Conservation (phyloP, 2,888 invertebrate genomes). For the Mamestra brassicae region DNA sequence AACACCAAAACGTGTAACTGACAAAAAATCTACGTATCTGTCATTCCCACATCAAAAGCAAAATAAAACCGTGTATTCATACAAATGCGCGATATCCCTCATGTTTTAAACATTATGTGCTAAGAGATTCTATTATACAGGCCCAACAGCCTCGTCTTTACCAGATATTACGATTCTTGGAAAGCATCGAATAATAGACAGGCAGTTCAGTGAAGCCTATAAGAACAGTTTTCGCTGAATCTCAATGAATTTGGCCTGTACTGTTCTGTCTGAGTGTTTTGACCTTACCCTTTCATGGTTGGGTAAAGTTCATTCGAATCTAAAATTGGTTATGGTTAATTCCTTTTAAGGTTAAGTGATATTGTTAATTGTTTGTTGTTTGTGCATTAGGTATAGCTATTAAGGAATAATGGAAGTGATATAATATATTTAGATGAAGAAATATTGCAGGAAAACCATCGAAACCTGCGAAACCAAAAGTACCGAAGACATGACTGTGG, state of each 20-base stretch:
- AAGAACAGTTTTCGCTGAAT: slow-evolving; percentile 56
- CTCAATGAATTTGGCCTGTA: slow-evolving; percentile 39
- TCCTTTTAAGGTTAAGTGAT: slow-evolving; percentile 34
- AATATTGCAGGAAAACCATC: too few species aligned
- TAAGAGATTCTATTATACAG: slow-evolving; percentile 43
- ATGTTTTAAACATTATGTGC: slow-evolving; percentile 57
- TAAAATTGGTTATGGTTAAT: slow-evolving; percentile 34
- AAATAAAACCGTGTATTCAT: slow-evolving; percentile 38
- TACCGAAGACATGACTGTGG: too few species aligned
- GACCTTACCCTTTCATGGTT: slow-evolving; percentile 48
- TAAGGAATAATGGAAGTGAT: not conserved
- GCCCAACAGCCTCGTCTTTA: slow-evolving; percentile 13
- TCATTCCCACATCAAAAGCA: slow-evolving; percentile 45
- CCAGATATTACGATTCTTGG: slow-evolving; percentile 45
- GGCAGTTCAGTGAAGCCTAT: slow-evolving; percentile 40
- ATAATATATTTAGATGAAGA: too few species aligned
- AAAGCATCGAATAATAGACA: slow-evolving; percentile 46
- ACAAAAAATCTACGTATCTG: slow-evolving; percentile 24
- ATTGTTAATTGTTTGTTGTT: slow-evolving; percentile 25
- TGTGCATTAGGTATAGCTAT: not conserved
- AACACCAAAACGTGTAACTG: slow-evolving; percentile 2
- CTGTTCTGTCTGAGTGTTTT: slow-evolving; percentile 1
- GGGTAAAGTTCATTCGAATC: slow-evolving; percentile 39
- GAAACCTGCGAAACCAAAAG: too few species aligned
- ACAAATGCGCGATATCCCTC: slow-evolving; percentile 42